Evolutionary conservation across 1,140 invertebrate species (phyloP).

Genomic region (Sycobia sp.): DNA sequence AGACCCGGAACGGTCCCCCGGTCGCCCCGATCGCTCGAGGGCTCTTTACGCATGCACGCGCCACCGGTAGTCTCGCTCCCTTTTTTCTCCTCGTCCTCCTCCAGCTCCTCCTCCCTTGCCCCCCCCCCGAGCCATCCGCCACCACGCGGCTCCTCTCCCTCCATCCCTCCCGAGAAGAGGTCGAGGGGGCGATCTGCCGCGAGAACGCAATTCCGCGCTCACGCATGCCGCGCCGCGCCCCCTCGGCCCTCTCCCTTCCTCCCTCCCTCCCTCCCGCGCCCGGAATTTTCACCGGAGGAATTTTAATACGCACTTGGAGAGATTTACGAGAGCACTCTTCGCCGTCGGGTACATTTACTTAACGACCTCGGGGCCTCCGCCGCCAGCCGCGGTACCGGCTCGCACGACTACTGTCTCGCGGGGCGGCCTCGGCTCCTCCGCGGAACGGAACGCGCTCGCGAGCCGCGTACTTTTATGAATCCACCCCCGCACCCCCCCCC

Average conservation of each 20-base stretch:
- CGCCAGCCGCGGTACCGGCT: constrained; percentile 1
- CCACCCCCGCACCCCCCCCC: neutral
- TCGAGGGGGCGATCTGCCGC: constrained; percentile 1
- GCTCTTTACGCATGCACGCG: neutral
- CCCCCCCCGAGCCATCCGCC: neutral
- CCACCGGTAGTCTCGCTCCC: neutral
- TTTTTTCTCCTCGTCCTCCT: constrained; percentile 7
- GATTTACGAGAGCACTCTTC: constrained; percentile 39
- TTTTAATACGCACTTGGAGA: constrained; percentile 42
- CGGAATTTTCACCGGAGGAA: constrained; percentile 40
- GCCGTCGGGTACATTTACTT: constrained; percentile 35
- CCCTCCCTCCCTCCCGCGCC: no score
- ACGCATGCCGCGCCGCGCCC: no score
- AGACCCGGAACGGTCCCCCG: neutral
- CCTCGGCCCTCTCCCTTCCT: no score
- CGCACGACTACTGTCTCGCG: constrained; percentile 9
- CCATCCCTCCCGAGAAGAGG: no score
- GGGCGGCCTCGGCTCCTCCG: no score
- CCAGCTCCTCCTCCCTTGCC: neutral
- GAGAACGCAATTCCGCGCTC: constrained; percentile 35
- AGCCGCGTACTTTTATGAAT: constrained; percentile 20
- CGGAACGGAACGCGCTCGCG: no score
- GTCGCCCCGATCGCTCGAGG: neutral
- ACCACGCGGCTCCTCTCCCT: no score
- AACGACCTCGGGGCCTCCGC: constrained; percentile 28